Evolutionary conservation across 2,797 vertebrate species (phyloP).

Genomic region (Enteromius mattozi): DNA sequence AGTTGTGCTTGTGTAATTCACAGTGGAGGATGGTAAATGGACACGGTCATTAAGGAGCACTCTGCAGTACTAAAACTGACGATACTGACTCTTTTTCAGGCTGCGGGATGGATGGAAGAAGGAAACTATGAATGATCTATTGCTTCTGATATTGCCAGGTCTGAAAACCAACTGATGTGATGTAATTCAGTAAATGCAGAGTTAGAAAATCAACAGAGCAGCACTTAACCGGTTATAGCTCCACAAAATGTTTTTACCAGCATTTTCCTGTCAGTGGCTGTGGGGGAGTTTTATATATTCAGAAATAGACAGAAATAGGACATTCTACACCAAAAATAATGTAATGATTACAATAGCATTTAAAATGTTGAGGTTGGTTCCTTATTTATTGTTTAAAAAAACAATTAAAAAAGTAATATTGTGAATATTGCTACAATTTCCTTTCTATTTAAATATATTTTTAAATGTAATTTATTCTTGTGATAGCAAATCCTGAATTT

Average conservation of each 20-base stretch:
- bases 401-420: background rate
- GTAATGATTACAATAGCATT: background rate
- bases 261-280: background rate
- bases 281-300: constrained; percentile 1
- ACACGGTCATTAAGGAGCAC: constrained; percentile 53
- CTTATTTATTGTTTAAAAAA: background rate
- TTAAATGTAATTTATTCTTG: background rate
- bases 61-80: constrained; percentile 54
- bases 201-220: constrained; percentile 23
- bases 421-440: background rate
- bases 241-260: background rate
- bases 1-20: constrained; percentile 58
- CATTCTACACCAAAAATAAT: background rate
- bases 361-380: background rate
- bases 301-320: background rate
- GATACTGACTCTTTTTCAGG: constrained; percentile 38
- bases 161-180: constrained; percentile 32
- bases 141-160: constrained; percentile 33
- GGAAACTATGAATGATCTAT: constrained; percentile 41
- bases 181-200: constrained; percentile 28
- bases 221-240: constrained; percentile 30
- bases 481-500: background rate
- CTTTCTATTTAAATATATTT: background rate
- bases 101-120: constrained; percentile 15
- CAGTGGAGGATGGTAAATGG: constrained; percentile 54